These are phyloP conservation scores for Polyodon spathula DNA, from an alignment of 2,113 vertebrate genomes.

Conservation along the genomic window DNA sequence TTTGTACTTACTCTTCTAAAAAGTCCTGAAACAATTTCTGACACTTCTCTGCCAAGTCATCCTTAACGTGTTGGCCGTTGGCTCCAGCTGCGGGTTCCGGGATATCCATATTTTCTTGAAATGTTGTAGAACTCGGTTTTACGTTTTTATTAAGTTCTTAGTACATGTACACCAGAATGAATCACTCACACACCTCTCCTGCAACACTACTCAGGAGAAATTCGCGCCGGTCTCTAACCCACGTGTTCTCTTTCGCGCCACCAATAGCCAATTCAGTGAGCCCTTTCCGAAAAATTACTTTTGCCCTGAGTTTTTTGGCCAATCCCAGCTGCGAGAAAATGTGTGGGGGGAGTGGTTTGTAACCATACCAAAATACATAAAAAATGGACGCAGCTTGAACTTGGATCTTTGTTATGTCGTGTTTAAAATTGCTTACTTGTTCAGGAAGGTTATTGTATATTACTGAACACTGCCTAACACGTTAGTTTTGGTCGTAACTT, in stretches of 20 bases:
- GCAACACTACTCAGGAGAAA: not conserved
- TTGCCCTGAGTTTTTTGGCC: not conserved
- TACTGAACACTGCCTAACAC: too few species aligned
- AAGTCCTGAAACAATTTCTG: slow-evolving; percentile 96
- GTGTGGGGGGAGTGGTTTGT: not conserved
- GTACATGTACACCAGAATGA: not conserved
- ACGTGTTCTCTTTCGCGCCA: slow-evolving; percentile 49
- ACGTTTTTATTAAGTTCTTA: slow-evolving; percentile 9
- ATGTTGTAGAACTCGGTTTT: not conserved
- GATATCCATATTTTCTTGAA: slow-evolving; percentile 49
- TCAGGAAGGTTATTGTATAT: too few species aligned
- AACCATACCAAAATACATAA: slow-evolving; percentile 1
- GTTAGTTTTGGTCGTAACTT: too few species aligned
- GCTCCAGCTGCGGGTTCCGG: slow-evolving; percentile 47
- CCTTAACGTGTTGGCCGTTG: slow-evolving; percentile 67
- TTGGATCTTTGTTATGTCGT: too few species aligned
- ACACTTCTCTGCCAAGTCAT: slow-evolving; percentile 92
- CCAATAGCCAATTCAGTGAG: slow-evolving; percentile 41
- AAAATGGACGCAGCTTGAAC: slow-evolving; percentile 1
- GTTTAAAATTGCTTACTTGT: too few species aligned
- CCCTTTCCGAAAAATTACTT: not conserved
- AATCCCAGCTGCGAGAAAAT: slow-evolving; percentile 16
- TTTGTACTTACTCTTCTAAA: slow-evolving; percentile 81
- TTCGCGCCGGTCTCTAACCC: slow-evolving; percentile 65
- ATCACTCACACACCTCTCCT: not conserved